Evolutionary conservation across 2,797 vertebrate species (phyloP), one percentile per base, ranked within the genome.

Genomic region (Acanthurus tractus): DNA sequence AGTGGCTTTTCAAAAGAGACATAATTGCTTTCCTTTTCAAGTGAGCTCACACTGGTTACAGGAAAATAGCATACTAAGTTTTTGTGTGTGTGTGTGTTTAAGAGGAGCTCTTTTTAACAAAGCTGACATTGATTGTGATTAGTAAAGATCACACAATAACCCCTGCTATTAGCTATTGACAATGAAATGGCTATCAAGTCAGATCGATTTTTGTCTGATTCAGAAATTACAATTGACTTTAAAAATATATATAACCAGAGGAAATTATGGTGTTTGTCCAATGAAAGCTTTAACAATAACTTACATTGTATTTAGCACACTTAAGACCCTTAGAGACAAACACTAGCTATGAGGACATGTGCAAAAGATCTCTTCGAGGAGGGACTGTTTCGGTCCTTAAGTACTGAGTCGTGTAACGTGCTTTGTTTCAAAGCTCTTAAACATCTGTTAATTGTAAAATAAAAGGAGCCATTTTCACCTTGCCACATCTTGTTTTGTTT

Each of bases 21-120:
- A 80, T 86, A 87, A 93, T 90, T 88, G 86, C 86, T 86, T 89
- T 90, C 76, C 75, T 89, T 88, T 88, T 84, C 71, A 87, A 70
- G 76, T 45, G 55, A 72, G 83, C 78, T 82, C 80, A 87, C 74
- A 59, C 38, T 82, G 67, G 64, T 78, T 77, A 74, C 72, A 83
- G 75, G 82, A 89, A 81, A 83, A 80, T 79, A 68, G 70, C 72
- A 84, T 45, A 61, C 8, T 9, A 48, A 65, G 49, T 49, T 54
- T 61, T 63, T 77, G 18, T 50, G 56, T 45, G 38, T 25, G 57
- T 44, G 46, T 64, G 8, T 68, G 29, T 81, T 82, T 76, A 62
- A 46, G 63, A 61, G 45, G 58, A 50, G 65, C 50, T 65, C 40
- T 63, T 78, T 84, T 59, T 61, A 71, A 65, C 42, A 18, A 65